Conservation (phyloP, 2,113 vertebrate species). For the pig (Sus scrofa) region DNA sequence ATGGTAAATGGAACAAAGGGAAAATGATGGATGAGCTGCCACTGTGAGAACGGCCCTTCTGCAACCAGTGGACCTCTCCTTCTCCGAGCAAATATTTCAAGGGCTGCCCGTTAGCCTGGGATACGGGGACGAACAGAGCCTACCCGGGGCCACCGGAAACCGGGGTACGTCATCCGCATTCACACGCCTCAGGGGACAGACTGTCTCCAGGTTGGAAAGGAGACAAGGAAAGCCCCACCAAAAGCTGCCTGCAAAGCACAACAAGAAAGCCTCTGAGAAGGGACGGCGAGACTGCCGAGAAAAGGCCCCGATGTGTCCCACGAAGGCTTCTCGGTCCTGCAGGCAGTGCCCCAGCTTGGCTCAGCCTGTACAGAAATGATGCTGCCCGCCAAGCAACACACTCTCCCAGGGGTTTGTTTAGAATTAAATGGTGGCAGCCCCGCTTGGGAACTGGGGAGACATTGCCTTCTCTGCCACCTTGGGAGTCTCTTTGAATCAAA, state of each 20-base stretch:
- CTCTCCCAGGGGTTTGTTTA: background rate
- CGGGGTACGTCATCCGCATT: slow-evolving; percentile 57
- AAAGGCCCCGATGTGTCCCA: background rate
- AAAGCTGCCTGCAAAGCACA: slow-evolving; percentile 61
- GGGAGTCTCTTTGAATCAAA: background rate
- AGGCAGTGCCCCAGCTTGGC: too few species aligned
- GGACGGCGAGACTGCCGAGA: slow-evolving; percentile 10
- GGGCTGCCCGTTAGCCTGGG: slow-evolving; percentile 69
- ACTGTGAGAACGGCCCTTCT: slow-evolving; percentile 71
- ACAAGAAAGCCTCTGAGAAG: slow-evolving; percentile 53
- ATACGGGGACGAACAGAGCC: slow-evolving; percentile 50
- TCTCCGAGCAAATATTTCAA: slow-evolving; percentile 70
- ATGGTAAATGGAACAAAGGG: slow-evolving; percentile 72
- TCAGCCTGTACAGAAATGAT: slow-evolving; percentile 44
- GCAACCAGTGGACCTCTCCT: slow-evolving; percentile 73
- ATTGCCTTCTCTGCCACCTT: background rate
- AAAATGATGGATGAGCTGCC: slow-evolving; percentile 79
- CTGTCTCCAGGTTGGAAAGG: slow-evolving; percentile 39
- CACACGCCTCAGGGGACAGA: slow-evolving; percentile 61
- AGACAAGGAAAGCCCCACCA: slow-evolving; percentile 65
- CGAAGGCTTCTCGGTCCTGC: background rate
- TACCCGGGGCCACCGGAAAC: slow-evolving; percentile 55
- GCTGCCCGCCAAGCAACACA: background rate
- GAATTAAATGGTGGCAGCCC: background rate
- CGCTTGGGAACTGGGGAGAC: background rate